Evolutionary conservation across 2,888 invertebrate genomes (phyloP), one percentile per base, ranked within the genome.

Genomic region (Desoria tigrina): DNA sequence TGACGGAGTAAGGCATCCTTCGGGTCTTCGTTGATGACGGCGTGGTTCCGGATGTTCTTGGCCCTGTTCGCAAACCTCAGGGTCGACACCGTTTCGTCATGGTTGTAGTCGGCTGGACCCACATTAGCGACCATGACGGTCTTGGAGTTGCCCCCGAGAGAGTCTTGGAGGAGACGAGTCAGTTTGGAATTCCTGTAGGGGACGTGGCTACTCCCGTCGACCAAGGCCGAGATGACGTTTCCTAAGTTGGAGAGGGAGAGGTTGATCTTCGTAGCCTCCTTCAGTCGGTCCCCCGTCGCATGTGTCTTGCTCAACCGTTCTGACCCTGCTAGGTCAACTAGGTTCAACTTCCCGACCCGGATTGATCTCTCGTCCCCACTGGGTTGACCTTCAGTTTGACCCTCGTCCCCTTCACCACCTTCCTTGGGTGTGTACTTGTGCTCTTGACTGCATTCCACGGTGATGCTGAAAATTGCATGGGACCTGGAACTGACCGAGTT

Each of bases 171-270:
- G 39, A 96, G 82, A 14, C 96, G 82, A 0, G 99, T 99, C 37
- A 99, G 83, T 81, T 99, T 99, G 0, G 96, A 96, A 83, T 99
- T 98, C 76, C 99, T 85, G 81, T 99, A 99, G 0, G 99, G 99
- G 77, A 99, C 93, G 81, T 99, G 97, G 76, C 92, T 92, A 82
- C 96, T 97, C 51, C 96, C 95, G 82, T 99, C 98, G 2, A 97
- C 97, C 71, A 99, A 83, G 1, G 99, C 96, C 3, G 97, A 96
- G 76, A 99, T 99, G 1, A 99, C 99, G 82, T 98, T 98, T 27
- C 98, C 98, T 61, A 99, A 83, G 0, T 96, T 97, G 0, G 98
- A 97, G 0, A 99, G 85, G 0, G 98, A 98, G 69, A 97, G 86
- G 63, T 69, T 69, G 28, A 68, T 61, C 82, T 97, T 98, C 0